Evolutionary conservation across 2,888 invertebrate species (phyloP), one percentile per base, ranked within the genome.

Genomic region (Drosophila subquinaria): DNA sequence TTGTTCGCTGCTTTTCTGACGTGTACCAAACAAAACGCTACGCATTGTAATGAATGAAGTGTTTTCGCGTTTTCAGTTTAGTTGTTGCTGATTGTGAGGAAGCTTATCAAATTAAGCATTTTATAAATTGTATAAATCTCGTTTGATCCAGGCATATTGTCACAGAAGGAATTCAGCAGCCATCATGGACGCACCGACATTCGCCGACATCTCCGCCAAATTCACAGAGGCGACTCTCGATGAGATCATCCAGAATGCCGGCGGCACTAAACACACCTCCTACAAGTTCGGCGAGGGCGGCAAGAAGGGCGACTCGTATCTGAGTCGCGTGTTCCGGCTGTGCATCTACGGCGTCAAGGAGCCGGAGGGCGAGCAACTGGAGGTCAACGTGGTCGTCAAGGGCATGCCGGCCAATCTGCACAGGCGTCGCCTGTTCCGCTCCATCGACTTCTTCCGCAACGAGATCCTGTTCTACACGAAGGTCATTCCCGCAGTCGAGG

Each of bases 291-390:
- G 92, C 1, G 83, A 90, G 27, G 92, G 92, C 8, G 93, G 92
- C 67, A 93, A 93, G 55, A 96, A 95, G 90, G 96, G 96, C 0
- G 96, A 96, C 82, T 95, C 95, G 0, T 96, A 96, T 83, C 90
- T 96, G 53, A 95, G 96, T 78, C 94, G 94, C 69, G 93, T 96
- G 0, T 94, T 94, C 53, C 94, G 95, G 40, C 94, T 96, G 35
- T 94, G 92, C 55, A 93, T 96, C 4, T 91, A 79, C 52, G 93
- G 95, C 1, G 73, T 89, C 0, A 85, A 90, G 36, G 89, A 89
- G 36, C 45, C 68, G 4, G 76, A 70, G 8, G 70, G 66, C 17
- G 42, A 73, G 5, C 48, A 76, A 4, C 13, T 91, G n/a, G 86
- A 90, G 69, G 90, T 95, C 0, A 94, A 94, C 84, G 91, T 95